These are phyloP conservation scores for Penaeus chinensis DNA, from an alignment of 1,140 invertebrate genomes.

Conservation along the genomic window DNA sequence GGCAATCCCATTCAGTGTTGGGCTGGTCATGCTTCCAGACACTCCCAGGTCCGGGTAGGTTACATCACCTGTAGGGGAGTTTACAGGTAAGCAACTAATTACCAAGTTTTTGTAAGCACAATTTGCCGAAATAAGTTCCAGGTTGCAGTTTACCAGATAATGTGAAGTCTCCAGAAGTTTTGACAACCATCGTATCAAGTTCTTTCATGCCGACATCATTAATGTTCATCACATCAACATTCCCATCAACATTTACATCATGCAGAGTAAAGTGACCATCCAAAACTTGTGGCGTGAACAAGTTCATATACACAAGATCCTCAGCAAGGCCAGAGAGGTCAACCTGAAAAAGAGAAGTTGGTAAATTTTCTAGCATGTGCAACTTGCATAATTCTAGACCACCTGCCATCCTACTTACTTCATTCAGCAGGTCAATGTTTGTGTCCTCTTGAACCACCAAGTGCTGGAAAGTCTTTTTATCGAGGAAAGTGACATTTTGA, in stretches of 20 bases:
- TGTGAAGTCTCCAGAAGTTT: slow-evolving; percentile 19
- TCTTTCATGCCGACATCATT: slow-evolving; percentile 20
- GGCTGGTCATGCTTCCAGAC: background rate
- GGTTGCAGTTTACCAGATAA: slow-evolving; percentile 18
- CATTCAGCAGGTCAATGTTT: background rate
- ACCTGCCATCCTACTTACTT: background rate
- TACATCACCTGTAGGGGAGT: slow-evolving; percentile 5
- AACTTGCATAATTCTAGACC: too few species aligned
- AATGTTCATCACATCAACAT: background rate
- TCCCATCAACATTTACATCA: slow-evolving; percentile 14
- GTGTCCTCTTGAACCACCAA: background rate
- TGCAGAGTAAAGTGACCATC: slow-evolving; percentile 1
- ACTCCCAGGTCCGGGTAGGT: slow-evolving; percentile 14
- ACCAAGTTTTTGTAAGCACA: too few species aligned
- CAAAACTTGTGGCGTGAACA: background rate
- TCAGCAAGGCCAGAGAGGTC: background rate
- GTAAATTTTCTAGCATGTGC: background rate
- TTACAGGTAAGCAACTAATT: background rate
- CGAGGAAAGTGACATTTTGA: background rate
- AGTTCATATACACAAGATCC: background rate
- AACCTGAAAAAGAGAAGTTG: background rate
- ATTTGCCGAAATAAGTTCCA: background rate
- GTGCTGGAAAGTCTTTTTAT: slow-evolving; percentile 22
- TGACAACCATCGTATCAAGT: slow-evolving; percentile 18
- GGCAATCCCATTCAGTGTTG: background rate